phyloP scores from a whole-genome alignment of 1,140 invertebrate species.

The Camponotus floridanus region DNA sequence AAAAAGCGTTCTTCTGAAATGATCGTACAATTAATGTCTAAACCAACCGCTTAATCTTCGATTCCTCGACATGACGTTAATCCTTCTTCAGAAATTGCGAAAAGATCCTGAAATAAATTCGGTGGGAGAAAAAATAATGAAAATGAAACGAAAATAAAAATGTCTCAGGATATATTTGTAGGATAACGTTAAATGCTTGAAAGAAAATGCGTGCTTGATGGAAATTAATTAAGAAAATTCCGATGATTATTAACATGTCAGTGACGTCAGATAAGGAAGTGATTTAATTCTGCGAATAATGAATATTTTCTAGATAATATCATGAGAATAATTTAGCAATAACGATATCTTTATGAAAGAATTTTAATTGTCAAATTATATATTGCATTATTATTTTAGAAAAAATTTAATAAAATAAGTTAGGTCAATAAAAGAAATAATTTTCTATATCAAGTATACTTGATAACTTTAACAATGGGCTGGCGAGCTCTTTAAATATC shows the following conservation, averaged over 20 bases:
- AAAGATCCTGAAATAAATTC: conserved; percentile 24
- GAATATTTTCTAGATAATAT: background rate
- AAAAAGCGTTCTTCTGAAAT: background rate
- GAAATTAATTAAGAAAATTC: background rate
- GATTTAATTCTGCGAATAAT: background rate
- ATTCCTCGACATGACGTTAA: conserved; percentile 27
- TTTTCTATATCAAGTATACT: background rate
- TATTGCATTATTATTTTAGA: no score
- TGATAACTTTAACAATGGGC: conserved; percentile 2
- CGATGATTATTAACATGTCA: background rate
- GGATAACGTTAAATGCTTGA: conserved; percentile 1
- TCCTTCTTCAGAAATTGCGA: conserved; percentile 10
- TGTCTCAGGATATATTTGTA: background rate
- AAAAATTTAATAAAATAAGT: no score
- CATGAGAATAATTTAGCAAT: background rate
- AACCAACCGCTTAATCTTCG: conserved; percentile 10
- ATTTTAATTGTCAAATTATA: no score
- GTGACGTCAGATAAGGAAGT: background rate
- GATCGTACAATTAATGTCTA: conserved; percentile 1
- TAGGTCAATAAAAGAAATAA: no score
- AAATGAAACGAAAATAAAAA: background rate
- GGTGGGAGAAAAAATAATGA: background rate
- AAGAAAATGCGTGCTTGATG: background rate
- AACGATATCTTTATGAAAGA: no score
- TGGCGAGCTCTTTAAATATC: background rate